Base-by-base conservation (phyloP, 2,888 invertebrate genomes). In the Ctenicera cuprea region DNA sequence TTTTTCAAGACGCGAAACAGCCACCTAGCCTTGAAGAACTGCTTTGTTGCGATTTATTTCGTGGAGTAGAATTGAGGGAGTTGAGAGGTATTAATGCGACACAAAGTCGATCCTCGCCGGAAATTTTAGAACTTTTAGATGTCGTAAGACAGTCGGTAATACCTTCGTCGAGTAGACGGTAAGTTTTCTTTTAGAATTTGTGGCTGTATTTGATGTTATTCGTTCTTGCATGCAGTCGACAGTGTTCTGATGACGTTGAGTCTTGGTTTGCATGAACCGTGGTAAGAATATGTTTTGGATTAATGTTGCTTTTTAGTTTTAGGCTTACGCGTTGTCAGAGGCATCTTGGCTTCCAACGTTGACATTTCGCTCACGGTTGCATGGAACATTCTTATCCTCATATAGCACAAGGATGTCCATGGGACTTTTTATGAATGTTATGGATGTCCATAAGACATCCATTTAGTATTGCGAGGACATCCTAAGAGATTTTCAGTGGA, bases 51-150 rank as follows among this genome's bases (percentile, higher is more conserved):
- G 95, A 95, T 84, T 90, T 97, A 79, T 97, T 97, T 88, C 90
- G 95, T 80, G 94, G 95, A 85, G 95, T 97, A 76, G 96, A 96
- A 87, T 90, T 97, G 76, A 90, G 96, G 65, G 97, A 97, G 88
- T 91, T 97, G 90, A 91, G 95, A 84, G 94, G 95, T 50, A 93
- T 94, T 67, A 94, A 94, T 81, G 90, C 94, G 83, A 94, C 94
- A 16, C 84, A 85, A 73, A 79, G 80, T 30, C 75, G 80, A 16
- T 78, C 83, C 9, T 79, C 84, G 11, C 82, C 84, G 3, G 82
- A 85, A 12, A 85, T 86, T 26, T 57, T 84, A 57, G 84, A 86
- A 69, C 77, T 87, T 48, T 78, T 87, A 77, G 84, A 86, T 41
- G 66, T 82, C 7, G 84, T 86, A 0, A 81, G 81, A 63, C 83